A percentile compares a stretch with the other conserved stretches of the same genome.
Conservation (phyloP, 2,797 vertebrate genomes). For the Microctenopoma steveboyesi region DNA sequence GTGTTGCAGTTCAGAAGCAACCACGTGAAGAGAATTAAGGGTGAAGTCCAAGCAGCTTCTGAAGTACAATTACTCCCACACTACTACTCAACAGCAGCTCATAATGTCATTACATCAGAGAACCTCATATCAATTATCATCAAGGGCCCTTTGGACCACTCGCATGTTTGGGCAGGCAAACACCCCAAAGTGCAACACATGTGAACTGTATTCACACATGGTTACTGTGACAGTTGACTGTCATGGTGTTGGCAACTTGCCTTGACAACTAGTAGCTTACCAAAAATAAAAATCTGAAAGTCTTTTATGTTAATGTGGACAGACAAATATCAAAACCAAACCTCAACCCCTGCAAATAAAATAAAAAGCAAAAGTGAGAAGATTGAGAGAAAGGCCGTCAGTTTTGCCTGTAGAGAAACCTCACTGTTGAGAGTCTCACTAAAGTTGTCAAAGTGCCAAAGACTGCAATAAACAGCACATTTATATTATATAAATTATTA, state of each 20-base stretch:
- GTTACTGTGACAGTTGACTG: constrained; percentile 13
- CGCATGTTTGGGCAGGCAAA: constrained; percentile 19
- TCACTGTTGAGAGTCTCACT: constrained; percentile 40
- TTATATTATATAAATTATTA: constrained; percentile 62
- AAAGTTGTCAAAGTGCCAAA: constrained; percentile 66
- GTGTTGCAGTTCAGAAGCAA: constrained; percentile 38
- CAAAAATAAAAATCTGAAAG: constrained; percentile 26
- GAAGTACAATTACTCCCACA: no score
- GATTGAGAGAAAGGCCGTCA: constrained; percentile 42
- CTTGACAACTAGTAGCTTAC: constrained; percentile 36
- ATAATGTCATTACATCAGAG: constrained; percentile 19
- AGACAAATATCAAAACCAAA: constrained; percentile 34
- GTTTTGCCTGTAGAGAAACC: constrained; percentile 47
- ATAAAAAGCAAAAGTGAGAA: constrained; percentile 45
- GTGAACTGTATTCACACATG: constrained; percentile 15
- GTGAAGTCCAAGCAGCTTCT: constrained; percentile 6
- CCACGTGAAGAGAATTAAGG: constrained; percentile 13
- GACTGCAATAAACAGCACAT: constrained; percentile 68
- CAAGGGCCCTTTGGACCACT: constrained; percentile 25
- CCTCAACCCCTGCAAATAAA: constrained; percentile 28
- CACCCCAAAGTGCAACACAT: constrained; percentile 24
- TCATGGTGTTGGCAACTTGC: constrained; percentile 24
- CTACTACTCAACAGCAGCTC: constrained; percentile 27
- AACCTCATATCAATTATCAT: constrained; percentile 19
- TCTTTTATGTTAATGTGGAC: constrained; percentile 20